Conservation (phyloP, 92 coral and sea anemone genomes). For the Phenganax subtilis region DNA sequence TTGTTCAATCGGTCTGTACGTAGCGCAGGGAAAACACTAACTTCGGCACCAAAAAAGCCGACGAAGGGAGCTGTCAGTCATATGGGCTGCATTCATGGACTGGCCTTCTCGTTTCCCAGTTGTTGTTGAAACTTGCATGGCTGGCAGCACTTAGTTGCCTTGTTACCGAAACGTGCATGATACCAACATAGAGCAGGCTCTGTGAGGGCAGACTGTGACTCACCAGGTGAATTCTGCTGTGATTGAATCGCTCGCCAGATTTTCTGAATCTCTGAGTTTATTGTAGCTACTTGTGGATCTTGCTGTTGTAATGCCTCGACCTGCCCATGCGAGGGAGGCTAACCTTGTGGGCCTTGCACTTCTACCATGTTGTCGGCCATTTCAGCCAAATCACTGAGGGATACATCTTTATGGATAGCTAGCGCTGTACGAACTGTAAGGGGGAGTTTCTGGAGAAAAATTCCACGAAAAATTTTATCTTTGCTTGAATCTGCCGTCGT, state of each 20-base stretch:
- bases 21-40: constrained; percentile 49
- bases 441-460: constrained; percentile 42
- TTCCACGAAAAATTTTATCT: constrained; percentile 23
- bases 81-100: constrained; percentile 44
- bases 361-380: constrained; percentile 57
- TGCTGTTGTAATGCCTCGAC: not conserved
- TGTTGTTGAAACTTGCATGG: constrained; percentile 43
- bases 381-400: constrained; percentile 40
- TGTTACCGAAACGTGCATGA: constrained; percentile 29
- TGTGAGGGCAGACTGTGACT: too few relatives aligned
- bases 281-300: constrained; percentile 1
- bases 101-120: constrained; percentile 45
- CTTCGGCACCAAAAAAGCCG: constrained; percentile 36
- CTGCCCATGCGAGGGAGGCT: not conserved
- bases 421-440: constrained; percentile 44
- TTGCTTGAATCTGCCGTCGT: constrained; percentile 27
- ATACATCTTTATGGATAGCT: constrained; percentile 34
- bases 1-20: constrained; percentile 37
- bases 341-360: constrained; percentile 43
- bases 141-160: constrained; percentile 44
- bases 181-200: constrained; percentile 47
- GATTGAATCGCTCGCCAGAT: constrained; percentile 21
- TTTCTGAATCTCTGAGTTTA: constrained; percentile 18
- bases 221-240: constrained; percentile 20
- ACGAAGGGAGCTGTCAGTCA: constrained; percentile 46